A percentile compares a stretch with the other conserved stretches of the same genome.
phyloP scores from a whole-genome alignment of 2,113 vertebrate genomes.

The Pollimyrus isidori region DNA sequence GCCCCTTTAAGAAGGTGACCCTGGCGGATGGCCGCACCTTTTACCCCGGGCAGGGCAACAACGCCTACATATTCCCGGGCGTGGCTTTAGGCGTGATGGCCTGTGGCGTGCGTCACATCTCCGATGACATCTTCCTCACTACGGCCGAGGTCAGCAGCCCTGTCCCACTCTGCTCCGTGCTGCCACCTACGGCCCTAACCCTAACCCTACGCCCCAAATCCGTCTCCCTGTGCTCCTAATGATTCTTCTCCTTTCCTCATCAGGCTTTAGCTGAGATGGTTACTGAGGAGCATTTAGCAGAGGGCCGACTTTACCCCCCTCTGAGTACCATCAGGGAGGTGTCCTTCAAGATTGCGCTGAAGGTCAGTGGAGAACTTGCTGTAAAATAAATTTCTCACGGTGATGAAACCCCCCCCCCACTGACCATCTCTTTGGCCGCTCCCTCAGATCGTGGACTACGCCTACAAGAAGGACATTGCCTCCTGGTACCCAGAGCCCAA shows the following conservation, averaged over 20 bases:
- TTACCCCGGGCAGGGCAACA: slow-evolving; percentile 93
- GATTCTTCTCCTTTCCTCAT: slow-evolving; percentile 20
- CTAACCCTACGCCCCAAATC: not conserved
- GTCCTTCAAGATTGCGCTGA: slow-evolving; percentile 88
- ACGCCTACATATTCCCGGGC: slow-evolving; percentile 91
- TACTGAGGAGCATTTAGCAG: slow-evolving; percentile 80
- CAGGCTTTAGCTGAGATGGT: slow-evolving; percentile 84
- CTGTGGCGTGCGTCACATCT: slow-evolving; percentile 81
- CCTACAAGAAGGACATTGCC: slow-evolving; percentile 79
- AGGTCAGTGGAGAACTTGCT: slow-evolving; percentile 58
- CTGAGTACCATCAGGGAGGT: slow-evolving; percentile 84
- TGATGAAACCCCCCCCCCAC: not conserved
- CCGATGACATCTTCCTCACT: slow-evolving; percentile 87
- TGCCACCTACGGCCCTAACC: not conserved
- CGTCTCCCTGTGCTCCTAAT: not conserved
- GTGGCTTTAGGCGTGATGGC: slow-evolving; percentile 85
- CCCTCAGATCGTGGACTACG: slow-evolving; percentile 77
- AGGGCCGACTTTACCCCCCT: slow-evolving; percentile 90
- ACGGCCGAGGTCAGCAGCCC: slow-evolving; percentile 77
- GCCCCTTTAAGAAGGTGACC: slow-evolving; percentile 83
- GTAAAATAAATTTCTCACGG: not conserved
- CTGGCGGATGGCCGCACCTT: slow-evolving; percentile 79
- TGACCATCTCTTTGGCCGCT: slow-evolving; percentile 25
- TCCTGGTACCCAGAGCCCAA: slow-evolving; percentile 85
- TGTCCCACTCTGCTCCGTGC: not conserved